A percentile compares a stretch with the other conserved stretches of the same genome.
Conservation (phyloP, 2,888 invertebrate genomes). For the Phengaris arion region DNA sequence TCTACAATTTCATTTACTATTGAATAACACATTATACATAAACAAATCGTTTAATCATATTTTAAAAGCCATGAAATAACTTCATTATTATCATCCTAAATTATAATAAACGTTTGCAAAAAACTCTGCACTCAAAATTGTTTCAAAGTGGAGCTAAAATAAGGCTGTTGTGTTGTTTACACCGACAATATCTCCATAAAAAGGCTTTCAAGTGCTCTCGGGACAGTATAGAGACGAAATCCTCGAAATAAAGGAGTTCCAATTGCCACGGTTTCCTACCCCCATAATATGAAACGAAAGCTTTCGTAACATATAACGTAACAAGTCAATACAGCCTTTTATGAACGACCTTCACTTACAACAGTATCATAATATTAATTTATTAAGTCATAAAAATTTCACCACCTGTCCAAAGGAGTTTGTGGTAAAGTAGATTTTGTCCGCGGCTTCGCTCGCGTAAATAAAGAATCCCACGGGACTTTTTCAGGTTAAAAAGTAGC, state of each 20-base stretch:
- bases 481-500: too few relatives aligned
- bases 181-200: background rate
- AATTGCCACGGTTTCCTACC: background rate
- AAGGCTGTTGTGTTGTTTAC: conserved; percentile 5
- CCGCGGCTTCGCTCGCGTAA: too few relatives aligned
- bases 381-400: background rate
- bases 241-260: background rate
- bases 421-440: background rate
- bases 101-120: too few relatives aligned
- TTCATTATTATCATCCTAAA: too few relatives aligned
- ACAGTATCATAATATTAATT: background rate
- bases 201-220: background rate
- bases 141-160: conserved; percentile 6
- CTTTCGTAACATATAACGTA: background rate
- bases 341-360: background rate
- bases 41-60: too few relatives aligned
- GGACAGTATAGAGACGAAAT: background rate
- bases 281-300: background rate
- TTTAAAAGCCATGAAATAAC: too few relatives aligned
- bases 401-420: background rate
- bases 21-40: too few relatives aligned
- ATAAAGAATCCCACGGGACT: too few relatives aligned
- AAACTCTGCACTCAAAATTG: background rate
- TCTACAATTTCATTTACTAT: background rate
- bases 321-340: background rate